phyloP scores from a whole-genome alignment of 2,113 vertebrate genomes.

The Festucalex cinctus region DNA sequence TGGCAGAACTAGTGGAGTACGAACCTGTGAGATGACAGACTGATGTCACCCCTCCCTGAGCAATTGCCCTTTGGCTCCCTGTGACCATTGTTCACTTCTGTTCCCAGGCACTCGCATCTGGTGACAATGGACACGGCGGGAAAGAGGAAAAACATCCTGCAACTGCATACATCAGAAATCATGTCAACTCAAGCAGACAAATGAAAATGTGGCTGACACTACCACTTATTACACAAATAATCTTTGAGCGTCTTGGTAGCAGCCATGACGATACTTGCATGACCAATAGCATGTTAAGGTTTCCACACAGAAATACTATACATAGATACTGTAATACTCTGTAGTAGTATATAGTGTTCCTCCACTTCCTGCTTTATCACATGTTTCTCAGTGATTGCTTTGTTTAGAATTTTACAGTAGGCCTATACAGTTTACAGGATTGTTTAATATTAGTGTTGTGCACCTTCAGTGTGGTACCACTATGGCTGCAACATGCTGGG shows the following conservation, averaged over 20 bases:
- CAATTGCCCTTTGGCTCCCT: constrained; percentile 58
- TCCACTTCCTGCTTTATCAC: background rate
- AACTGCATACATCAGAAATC: constrained; percentile 16
- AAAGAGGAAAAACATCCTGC: constrained; percentile 39
- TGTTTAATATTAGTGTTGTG: too few species aligned
- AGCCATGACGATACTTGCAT: background rate
- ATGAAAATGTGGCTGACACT: constrained; percentile 11
- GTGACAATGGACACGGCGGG: constrained; percentile 60
- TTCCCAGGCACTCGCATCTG: constrained; percentile 75
- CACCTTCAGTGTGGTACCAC: too few species aligned
- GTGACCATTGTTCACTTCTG: constrained; percentile 68
- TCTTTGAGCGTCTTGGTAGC: background rate
- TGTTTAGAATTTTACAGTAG: too few species aligned
- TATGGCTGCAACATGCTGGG: too few species aligned
- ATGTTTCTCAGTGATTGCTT: too few species aligned
- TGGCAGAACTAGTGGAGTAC: constrained; percentile 33
- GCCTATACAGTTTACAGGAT: too few species aligned
- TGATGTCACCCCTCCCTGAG: constrained; percentile 51
- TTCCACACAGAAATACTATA: background rate
- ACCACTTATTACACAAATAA: background rate
- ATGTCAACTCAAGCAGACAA: background rate
- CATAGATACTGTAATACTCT: constrained; percentile 3
- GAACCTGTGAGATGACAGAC: constrained; percentile 57
- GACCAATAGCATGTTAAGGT: background rate
- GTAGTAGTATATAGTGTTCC: too few species aligned